Base-by-base conservation (phyloP, 2,797 vertebrate species). In the Coregonus sp. region DNA sequence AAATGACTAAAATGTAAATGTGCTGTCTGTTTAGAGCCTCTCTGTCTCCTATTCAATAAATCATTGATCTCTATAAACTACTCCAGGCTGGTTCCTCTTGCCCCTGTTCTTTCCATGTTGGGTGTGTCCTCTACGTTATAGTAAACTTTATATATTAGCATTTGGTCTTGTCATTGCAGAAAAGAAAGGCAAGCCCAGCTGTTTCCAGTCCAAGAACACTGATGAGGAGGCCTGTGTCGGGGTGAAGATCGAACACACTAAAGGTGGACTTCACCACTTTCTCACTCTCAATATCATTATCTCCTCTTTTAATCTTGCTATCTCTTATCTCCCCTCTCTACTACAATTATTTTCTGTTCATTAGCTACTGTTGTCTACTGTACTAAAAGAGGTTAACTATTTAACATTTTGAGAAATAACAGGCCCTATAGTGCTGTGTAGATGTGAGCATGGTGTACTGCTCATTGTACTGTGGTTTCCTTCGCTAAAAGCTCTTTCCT, bases 161-260 rank as follows among this genome's bases (percentile, higher is more conserved):
- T 47, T 47, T 25, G 74, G 40, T 71, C 83, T 66, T 89, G 29
- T 85, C 59, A 6, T 90, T 93, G 76, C 88, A 94, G 93, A 91
- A 73, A 92, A 85, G 79, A 89, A 87, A 78, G 77, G 77, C 72
- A 89, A 92, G 78, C 37, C 88, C n/a, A 78, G 79, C 70, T 92
- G 89, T 78, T 92, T 91, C 84, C 87, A 89, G 80, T 85, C 90
- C 59, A 88, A 80, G 68, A 85, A 72, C 0, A 52, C 82, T 0
- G 91, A 92, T 5, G 91, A 93, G 40, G 90, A 92, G 33, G 82
- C 86, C 70, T 94, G 93, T n/a, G 91, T 94, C 76, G 92, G 85
- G 0, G 89, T 94, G 88, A 95, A 93, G 73, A 91, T 94, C 16
- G 89, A 93, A 74, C 91, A 88, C 59, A 89, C 92, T 61, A 80